Evolutionary conservation across 2,888 invertebrate species (phyloP).

Genomic region (Drosophila paranaensis): DNA sequence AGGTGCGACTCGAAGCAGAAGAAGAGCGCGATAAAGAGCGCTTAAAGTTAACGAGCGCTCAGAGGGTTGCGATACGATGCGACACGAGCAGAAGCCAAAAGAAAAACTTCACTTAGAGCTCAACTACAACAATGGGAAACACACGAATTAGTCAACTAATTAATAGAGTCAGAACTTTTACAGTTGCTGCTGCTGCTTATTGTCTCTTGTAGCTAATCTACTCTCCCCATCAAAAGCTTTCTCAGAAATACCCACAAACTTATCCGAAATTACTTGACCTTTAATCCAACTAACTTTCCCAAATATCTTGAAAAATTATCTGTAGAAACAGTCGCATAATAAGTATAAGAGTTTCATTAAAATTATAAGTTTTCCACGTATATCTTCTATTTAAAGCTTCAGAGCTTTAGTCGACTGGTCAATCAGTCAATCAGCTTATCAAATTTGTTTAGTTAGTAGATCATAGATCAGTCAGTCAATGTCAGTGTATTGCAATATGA

Average conservation of each 20-base stretch:
- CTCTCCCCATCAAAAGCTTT: neutral
- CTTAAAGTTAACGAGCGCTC: slow-evolving; percentile 32
- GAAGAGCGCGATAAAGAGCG: slow-evolving; percentile 19
- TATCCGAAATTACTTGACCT: no score
- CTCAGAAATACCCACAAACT: neutral
- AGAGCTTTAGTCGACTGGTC: neutral
- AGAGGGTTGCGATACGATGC: slow-evolving; percentile 23
- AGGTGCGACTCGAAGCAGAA: slow-evolving; percentile 38
- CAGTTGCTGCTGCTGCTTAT: neutral
- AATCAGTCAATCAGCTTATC: no score
- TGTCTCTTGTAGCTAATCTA: neutral
- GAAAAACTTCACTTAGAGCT: neutral
- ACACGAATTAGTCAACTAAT: neutral
- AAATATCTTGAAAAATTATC: neutral
- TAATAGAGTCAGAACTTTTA: neutral
- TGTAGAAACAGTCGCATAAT: neutral
- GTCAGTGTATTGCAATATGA: neutral
- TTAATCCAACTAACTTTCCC: neutral
- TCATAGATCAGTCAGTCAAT: neutral
- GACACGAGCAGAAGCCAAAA: neutral
- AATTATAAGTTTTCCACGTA: no score
- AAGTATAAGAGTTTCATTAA: no score
- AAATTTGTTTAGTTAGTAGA: no score
- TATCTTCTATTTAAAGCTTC: no score
- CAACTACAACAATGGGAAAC: neutral